Evolutionary conservation across 2,797 vertebrate species (phyloP), one percentile per base, ranked within the genome.

Genomic region (Hydrocynus forskahlii): DNA sequence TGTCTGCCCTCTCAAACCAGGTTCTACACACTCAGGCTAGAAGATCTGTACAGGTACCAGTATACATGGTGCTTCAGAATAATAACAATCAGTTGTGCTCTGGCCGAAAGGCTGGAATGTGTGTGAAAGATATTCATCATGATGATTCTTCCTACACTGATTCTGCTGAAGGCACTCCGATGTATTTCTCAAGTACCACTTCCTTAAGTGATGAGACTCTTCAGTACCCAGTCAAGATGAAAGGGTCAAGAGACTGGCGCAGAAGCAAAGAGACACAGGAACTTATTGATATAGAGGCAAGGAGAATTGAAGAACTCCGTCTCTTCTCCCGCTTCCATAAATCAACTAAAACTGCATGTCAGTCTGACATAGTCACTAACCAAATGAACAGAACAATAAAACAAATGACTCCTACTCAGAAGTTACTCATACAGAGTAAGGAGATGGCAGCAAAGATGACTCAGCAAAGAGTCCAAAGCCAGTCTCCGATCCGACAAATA

Each of bases 41-140:
- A 89, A 97, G 95, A 59, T 92, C 92, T 0, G 86, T 96, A 52
- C 96, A 96, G 0, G 90, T 99, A 48, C 98, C 97, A 0, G 94
- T 99, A 14, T 99, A 97, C 89, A 97, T 98, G 97, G 92, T 99
- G 89, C 94, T 99, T 76, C 96, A 97, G 0, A 96, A 96, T 79
- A 95, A 93, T 3, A 86, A 94, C 29, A 94, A 93, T 62, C 91
- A 95, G 29, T 85, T 92, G 0, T 87, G 90, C 85, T 79, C 94
- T 55, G 92, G 91, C 29, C 91, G 92, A 76, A 96, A 91, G 86
- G 43, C 92, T 40, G 89, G 92, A 43, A 88, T 93, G 77, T 91
- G 92, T 59, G 91, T 92, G 72, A 95, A 94, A 0, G 95, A 97
- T 64, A 88, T 93, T 0, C 89, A 94, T 81, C 92, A 87, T 35